Base-by-base conservation (phyloP, 2,888 invertebrate species). In the Chrysolina americana region DNA sequence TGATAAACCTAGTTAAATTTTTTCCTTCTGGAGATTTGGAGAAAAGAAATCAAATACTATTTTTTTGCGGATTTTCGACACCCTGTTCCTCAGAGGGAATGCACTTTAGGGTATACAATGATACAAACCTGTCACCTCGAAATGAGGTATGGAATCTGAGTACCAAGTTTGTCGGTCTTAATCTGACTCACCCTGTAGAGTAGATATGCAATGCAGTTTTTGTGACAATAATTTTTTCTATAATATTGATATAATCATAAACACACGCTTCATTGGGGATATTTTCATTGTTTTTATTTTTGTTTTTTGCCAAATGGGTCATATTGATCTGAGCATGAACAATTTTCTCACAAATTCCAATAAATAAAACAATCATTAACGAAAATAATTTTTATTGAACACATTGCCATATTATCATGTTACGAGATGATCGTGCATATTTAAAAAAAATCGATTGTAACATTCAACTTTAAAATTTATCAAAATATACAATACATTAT, bases 381-480 rank as follows among this genome's bases (percentile, higher is more conserved):
- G 78, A 82, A 83, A 83, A 83, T 82, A 82, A 78, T 76, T 79
- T 83, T 82, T 82, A 83, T 82, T 83, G 79, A 82, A 82, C 81
- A 83, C 79, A 80, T 77, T 78, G 77, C 79, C 69, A 70, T 68
- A 73, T 70, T 65, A 74, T 68, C 76, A 75, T 73, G 68, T 70
- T 64, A 73, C 71, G 65, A 78, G 72, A 75, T 69, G 68, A 75
- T 71, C 68, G 76, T 66, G 73, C 68, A 50, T 44, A 23, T 36
- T 53, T 8, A 3, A 36, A 8, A 65, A 44, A 41, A 48, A 28
- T 48, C 6, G 50, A 62, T 53, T 28, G 10, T 36, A 70, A 21
- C n/a, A 44, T 50, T 28, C 41, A 56, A 73, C 53, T 59, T 69
- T 15, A n/a, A 64, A 76, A 73, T 71, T 69, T 71, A 74, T 69